Evolutionary conservation across 2,113 vertebrate species (phyloP).

Genomic region (Forbesichthys agassizii): DNA sequence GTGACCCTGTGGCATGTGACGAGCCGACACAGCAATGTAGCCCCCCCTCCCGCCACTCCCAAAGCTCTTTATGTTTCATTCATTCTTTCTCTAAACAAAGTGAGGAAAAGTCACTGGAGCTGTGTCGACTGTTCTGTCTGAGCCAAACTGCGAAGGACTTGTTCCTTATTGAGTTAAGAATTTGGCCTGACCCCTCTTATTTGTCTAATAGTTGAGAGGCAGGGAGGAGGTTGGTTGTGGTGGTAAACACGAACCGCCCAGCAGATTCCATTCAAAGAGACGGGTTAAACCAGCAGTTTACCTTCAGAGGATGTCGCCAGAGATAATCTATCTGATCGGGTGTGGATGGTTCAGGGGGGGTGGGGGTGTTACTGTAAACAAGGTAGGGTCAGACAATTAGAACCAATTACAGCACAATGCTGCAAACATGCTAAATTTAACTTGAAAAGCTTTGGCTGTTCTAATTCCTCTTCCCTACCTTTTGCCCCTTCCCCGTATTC

Average conservation of each 20-base stretch:
- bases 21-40: neutral
- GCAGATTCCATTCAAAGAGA: conserved; percentile 62
- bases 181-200: conserved; percentile 70
- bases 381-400: conserved; percentile 70
- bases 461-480: conserved; percentile 15
- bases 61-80: no score
- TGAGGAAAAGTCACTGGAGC: no score
- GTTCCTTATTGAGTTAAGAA: conserved; percentile 67
- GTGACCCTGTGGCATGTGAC: conserved; percentile 42
- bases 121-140: conserved; percentile 15
- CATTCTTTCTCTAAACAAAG: neutral
- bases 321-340: conserved; percentile 80
- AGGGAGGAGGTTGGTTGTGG: conserved; percentile 31
- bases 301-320: conserved; percentile 72
- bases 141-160: conserved; percentile 49
- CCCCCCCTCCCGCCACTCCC: no score
- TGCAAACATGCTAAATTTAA: neutral
- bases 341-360: conserved; percentile 9
- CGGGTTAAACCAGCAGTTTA: conserved; percentile 71
- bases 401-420: conserved; percentile 56
- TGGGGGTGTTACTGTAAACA: conserved; percentile 80
- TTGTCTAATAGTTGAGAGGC: conserved; percentile 59
- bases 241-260: conserved; percentile 36
- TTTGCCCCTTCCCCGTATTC: conserved; percentile 11
- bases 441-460: conserved; percentile 4